Evolutionary conservation across 2,113 vertebrate genomes (phyloP).

Genomic region (Lepus americanus): DNA sequence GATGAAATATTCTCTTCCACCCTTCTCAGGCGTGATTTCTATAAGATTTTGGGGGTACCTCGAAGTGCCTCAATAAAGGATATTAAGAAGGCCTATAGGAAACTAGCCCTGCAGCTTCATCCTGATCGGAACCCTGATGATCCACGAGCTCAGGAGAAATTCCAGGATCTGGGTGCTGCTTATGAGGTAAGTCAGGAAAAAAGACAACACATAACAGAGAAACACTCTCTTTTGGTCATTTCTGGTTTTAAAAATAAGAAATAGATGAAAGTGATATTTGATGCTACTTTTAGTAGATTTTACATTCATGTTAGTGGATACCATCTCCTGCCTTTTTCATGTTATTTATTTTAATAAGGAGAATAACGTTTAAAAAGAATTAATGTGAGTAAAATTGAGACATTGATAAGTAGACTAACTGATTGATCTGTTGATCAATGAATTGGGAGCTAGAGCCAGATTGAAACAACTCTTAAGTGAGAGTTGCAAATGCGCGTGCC

Average conservation of each 20-base stretch:
- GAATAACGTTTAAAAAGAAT: slow-evolving; percentile 34
- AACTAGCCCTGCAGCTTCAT: slow-evolving; percentile 96
- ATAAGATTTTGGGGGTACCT: slow-evolving; percentile 96
- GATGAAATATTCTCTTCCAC: neutral
- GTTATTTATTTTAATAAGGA: slow-evolving; percentile 48
- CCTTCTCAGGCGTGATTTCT: slow-evolving; percentile 94
- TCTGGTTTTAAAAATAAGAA: neutral
- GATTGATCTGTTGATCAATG: neutral
- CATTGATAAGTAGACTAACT: neutral
- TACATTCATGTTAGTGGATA: slow-evolving; percentile 16
- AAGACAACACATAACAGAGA: neutral
- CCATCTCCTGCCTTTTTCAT: slow-evolving; percentile 34
- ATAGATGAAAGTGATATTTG: neutral
- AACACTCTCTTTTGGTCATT: neutral
- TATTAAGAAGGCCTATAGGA: slow-evolving; percentile 99
- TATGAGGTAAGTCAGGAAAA: slow-evolving; percentile 92
- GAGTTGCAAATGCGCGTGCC: neutral
- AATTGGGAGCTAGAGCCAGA: slow-evolving; percentile 1
- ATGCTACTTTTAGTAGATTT: neutral
- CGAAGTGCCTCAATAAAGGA: slow-evolving; percentile 95
- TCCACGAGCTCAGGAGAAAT: slow-evolving; percentile 96
- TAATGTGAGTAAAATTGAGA: neutral
- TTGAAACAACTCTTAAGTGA: neutral
- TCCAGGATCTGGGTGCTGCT: slow-evolving; percentile 97
- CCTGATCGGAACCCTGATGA: slow-evolving; percentile 98